A percentile compares a stretch with the other conserved stretches of the same genome.
Evolutionary conservation across 2,888 invertebrate genomes (phyloP).

Genomic region (Eupithecia inturbata): DNA sequence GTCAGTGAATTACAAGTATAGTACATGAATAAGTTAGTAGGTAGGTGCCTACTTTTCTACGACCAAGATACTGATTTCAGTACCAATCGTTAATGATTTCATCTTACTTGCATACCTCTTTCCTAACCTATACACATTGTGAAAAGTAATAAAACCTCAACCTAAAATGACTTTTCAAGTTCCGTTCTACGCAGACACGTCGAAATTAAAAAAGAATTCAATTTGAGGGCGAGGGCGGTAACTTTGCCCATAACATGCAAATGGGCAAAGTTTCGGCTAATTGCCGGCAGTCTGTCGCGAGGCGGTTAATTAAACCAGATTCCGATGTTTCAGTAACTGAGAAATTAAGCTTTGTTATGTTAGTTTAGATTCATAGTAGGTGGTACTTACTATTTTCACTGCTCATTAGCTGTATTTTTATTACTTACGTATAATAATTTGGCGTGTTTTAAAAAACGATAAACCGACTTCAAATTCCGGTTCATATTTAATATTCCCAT

Average conservation of each 20-base stretch:
- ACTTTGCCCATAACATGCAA: slow-evolving; percentile 81
- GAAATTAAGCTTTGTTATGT: slow-evolving; percentile 23
- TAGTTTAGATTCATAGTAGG: background rate
- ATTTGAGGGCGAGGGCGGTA: slow-evolving; percentile 56
- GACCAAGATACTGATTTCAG: too few species aligned
- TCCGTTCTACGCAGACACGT: slow-evolving; percentile 52
- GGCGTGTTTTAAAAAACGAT: too few species aligned
- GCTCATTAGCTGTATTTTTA: too few species aligned
- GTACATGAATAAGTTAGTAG: too few species aligned
- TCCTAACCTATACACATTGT: background rate
- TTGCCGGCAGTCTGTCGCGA: slow-evolving; percentile 64
- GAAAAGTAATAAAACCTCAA: slow-evolving; percentile 22
- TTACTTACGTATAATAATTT: too few species aligned
- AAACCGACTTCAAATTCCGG: too few species aligned
- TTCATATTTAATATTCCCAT: too few species aligned
- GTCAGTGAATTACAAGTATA: too few species aligned
- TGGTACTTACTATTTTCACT: too few species aligned
- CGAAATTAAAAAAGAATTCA: slow-evolving; percentile 70
- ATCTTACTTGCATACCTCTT: background rate
- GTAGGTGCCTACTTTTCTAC: too few species aligned
- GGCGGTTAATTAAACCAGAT: slow-evolving; percentile 62
- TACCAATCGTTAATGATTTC: too few species aligned
- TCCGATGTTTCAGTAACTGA: slow-evolving; percentile 49
- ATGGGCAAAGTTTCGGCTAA: slow-evolving; percentile 75
- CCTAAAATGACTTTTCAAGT: slow-evolving; percentile 29